Evolutionary conservation across 2,888 invertebrate species (phyloP), one percentile per base, ranked within the genome.

Genomic region (Pseudeuparius sepicola): DNA sequence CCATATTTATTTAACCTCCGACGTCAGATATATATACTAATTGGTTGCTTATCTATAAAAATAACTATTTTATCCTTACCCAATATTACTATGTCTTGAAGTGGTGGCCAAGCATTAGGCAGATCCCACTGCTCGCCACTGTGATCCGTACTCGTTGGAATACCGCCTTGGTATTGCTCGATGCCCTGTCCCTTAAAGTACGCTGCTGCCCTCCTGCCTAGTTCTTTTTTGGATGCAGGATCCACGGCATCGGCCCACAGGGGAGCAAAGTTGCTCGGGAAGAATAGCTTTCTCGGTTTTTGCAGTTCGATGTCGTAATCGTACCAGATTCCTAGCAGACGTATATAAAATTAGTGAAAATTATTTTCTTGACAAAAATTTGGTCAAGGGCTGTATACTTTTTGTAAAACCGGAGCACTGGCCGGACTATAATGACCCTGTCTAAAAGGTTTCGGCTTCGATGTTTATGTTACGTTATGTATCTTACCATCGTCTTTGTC

Each of bases 61-160:
- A 49, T 40, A 11, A 29, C 40, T 6, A 76, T 68, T 18, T 70
- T 67, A 36, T 74, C 68, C 38, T 86, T 59, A 3, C 78, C 78
- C 51, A 75, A 70, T 1, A 87, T 72, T 1, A 82, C 64, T 31
- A 86, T 71, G 49, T 81, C 79, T 43, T 86, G 79, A 20, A 84
- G 66, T 3, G 88, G 88, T 1, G 88, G 79, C 88, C 88, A 89
- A 0, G 82, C 84, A 54, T 88, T 87, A 0, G 86, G 82, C 48
- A 73, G 75, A 56, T 85, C 85, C 85, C 85, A 81, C 54, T 86
- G 80, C 55, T 84, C 76, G 1, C 78, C 78, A 5, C 75, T 75
- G 12, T 67, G 61, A 42, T 40, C 61, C 24, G 82, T 50, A 1
- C 83, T 81, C 0, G 77, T 64, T 0, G 84, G 84, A 14, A 81